A percentile compares a stretch with the other conserved stretches of the same genome.
Conservation (phyloP, 2,888 invertebrate species). For the Drosophila kuntzei region DNA sequence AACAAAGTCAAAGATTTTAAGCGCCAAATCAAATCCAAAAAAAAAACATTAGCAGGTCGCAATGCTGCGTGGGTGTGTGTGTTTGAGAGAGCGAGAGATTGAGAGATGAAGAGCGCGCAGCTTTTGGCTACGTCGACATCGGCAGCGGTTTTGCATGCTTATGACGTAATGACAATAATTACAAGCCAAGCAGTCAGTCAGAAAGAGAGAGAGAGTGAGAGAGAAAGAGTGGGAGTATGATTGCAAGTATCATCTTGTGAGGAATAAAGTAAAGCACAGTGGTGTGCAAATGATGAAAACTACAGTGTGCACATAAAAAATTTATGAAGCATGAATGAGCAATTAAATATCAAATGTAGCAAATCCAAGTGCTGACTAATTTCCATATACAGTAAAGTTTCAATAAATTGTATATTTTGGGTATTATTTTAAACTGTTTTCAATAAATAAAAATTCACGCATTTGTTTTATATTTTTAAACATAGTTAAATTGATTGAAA, state of each 20-base stretch:
- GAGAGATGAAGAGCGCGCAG: slow-evolving; percentile 18
- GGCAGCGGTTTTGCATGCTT: slow-evolving; percentile 51
- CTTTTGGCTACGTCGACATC: slow-evolving; percentile 25
- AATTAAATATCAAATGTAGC: slow-evolving; percentile 12
- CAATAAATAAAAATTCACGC: too few species aligned
- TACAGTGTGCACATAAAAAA: background rate
- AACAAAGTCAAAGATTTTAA: slow-evolving; percentile 26
- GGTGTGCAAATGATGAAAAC: slow-evolving; percentile 13
- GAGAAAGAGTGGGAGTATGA: slow-evolving; percentile 23
- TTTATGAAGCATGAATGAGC: slow-evolving; percentile 3
- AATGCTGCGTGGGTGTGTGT: slow-evolving; percentile 10
- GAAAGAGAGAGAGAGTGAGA: slow-evolving; percentile 14
- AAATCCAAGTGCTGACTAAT: background rate
- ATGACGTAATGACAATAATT: slow-evolving; percentile 72
- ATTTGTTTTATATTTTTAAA: too few species aligned
- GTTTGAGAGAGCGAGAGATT: slow-evolving; percentile 4
- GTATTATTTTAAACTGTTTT: background rate
- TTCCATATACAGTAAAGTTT: background rate
- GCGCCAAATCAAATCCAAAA: slow-evolving; percentile 61
- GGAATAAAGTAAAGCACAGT: slow-evolving; percentile 37
- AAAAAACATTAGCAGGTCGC: slow-evolving; percentile 14
- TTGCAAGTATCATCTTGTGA: slow-evolving; percentile 35
- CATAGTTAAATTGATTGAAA: too few species aligned
- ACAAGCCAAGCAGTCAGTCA: slow-evolving; percentile 27
- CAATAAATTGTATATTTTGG: background rate